Evolutionary conservation across 1,140 invertebrate genomes (phyloP).

Genomic region (Drosophila insularis): DNA sequence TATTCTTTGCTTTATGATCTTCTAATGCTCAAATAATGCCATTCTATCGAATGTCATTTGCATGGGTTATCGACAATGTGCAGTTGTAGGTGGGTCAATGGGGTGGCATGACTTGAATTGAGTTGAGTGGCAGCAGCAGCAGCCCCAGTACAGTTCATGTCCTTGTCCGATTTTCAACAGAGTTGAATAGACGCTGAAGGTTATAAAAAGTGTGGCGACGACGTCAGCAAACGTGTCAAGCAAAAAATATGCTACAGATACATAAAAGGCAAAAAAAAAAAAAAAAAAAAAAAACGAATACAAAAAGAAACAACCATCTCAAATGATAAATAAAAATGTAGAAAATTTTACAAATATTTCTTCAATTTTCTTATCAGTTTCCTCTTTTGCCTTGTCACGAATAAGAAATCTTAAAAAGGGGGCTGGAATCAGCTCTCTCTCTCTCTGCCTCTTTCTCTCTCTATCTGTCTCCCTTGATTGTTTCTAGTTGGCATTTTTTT

Average conservation of each 20-base stretch:
- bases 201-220: slow-evolving; percentile 25
- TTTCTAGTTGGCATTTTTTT: no score
- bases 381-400: no score
- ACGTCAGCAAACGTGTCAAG: background rate
- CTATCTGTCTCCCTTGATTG: no score
- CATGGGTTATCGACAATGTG: slow-evolving; percentile 23
- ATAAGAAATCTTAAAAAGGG: no score
- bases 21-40: slow-evolving; percentile 1
- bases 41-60: slow-evolving; percentile 44
- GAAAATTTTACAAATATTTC: background rate
- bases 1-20: slow-evolving; percentile 23
- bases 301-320: background rate
- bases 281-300: no score
- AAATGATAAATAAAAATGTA: background rate
- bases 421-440: no score
- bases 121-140: slow-evolving; percentile 6
- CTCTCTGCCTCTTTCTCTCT: no score
- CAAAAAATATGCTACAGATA: background rate
- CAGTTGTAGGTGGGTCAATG: background rate
- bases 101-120: background rate
- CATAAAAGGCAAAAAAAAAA: background rate
- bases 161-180: slow-evolving; percentile 65
- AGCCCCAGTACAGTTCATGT: slow-evolving; percentile 40
- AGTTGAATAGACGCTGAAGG: slow-evolving; percentile 72
- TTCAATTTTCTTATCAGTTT: no score